phyloP scores from a whole-genome alignment of 2,797 vertebrate genomes.

The Propithecus perrieri region DNA sequence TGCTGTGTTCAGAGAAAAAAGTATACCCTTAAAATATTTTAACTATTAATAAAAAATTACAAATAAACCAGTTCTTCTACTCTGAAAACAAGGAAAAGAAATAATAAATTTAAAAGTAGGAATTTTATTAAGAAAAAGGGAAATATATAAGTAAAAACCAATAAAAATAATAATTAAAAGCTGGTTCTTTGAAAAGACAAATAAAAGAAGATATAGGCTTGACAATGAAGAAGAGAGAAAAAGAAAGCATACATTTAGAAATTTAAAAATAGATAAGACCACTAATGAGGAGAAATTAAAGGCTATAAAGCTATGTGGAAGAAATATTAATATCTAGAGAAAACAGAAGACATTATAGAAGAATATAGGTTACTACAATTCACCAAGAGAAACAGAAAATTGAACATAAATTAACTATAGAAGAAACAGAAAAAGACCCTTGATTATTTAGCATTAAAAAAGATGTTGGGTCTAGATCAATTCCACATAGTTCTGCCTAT shows the following conservation, averaged over 20 bases:
- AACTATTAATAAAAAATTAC: background rate
- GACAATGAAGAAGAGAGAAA: background rate
- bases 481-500: background rate
- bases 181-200: background rate
- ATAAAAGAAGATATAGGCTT: background rate
- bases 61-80: background rate
- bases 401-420: background rate
- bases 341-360: background rate
- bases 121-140: background rate
- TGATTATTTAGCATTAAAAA: constrained; percentile 5
- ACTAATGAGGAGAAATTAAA: background rate
- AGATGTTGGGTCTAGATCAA: background rate
- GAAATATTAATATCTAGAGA: background rate
- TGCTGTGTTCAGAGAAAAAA: background rate
- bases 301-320: background rate
- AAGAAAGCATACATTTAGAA: background rate
- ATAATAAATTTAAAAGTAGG: background rate
- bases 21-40: background rate
- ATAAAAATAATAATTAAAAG: background rate
- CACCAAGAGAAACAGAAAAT: background rate
- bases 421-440: background rate
- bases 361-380: background rate
- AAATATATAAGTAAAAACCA: background rate
- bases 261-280: background rate
- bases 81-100: background rate